Conservation (phyloP, 2,888 invertebrate genomes). For the Mactromeris polynyma region DNA sequence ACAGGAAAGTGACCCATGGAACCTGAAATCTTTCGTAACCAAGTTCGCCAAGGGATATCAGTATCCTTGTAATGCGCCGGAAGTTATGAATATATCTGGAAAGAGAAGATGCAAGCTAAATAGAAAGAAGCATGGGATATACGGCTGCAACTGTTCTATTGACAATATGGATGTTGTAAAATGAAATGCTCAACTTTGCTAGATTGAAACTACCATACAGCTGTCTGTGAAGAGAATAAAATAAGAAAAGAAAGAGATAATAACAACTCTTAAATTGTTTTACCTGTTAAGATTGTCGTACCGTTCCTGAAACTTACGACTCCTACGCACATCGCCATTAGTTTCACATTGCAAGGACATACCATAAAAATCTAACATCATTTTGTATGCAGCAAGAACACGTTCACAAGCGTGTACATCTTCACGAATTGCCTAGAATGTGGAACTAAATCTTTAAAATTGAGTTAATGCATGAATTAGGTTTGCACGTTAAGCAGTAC, state of each 20-base stretch:
- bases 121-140: neutral
- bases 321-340: neutral
- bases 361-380: slow-evolving; percentile 39
- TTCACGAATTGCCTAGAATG: slow-evolving; percentile 8
- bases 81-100: slow-evolving; percentile 17
- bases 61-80: slow-evolving; percentile 14
- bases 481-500: neutral
- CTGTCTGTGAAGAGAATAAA: too few relatives aligned
- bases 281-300: slow-evolving; percentile 28
- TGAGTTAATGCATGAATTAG: neutral
- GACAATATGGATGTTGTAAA: too few relatives aligned
- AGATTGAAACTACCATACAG: too few relatives aligned
- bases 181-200: too few relatives aligned
- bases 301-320: neutral
- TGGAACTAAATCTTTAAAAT: neutral
- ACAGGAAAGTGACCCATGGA: slow-evolving; percentile 27
- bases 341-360: neutral
- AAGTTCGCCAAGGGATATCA: slow-evolving; percentile 25
- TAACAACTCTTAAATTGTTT: too few relatives aligned
- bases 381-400: neutral
- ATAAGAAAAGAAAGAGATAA: too few relatives aligned
- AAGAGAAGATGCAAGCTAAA: neutral
- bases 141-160: too few relatives aligned
- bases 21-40: slow-evolving; percentile 30
- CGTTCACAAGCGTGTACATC: neutral